Percentiles rank a stretch among this genome's conserved stretches.
These are phyloP conservation scores for Fregetta grallaria DNA, from an alignment of 2,113 vertebrate species.

Conservation along the genomic window DNA sequence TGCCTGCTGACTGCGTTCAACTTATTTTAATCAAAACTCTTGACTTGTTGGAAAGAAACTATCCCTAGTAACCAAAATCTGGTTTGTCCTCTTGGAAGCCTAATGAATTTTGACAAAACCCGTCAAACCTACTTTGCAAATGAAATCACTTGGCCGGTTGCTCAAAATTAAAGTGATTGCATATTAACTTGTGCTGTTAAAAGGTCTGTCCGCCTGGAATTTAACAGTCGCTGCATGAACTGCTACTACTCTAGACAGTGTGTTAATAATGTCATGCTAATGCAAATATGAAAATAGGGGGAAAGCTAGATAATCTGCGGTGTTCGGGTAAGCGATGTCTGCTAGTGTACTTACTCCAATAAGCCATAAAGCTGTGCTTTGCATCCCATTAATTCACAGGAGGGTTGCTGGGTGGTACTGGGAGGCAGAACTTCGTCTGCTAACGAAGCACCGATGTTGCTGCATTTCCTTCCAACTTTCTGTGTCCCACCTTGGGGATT, in stretches of 20 bases:
- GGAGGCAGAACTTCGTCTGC: neutral
- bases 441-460: fast-evolving
- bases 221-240: fast-evolving
- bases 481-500: neutral
- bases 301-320: neutral
- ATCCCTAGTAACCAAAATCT: neutral
- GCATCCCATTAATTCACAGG: neutral
- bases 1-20: fast-evolving
- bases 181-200: fast-evolving
- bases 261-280: neutral
- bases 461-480: fast-evolving
- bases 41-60: neutral
- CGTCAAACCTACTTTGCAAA: neutral
- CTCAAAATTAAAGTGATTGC: neutral
- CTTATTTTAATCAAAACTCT: neutral
- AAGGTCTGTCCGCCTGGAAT: neutral
- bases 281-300: neutral
- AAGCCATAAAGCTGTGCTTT: neutral
- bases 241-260: fast-evolving
- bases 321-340: neutral
- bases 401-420: neutral
- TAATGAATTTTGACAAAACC: neutral
- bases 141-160: neutral
- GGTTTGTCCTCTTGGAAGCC: neutral
- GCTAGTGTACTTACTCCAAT: neutral